phyloP scores from a whole-genome alignment of 2,113 vertebrate species.

The Neoarius graeffei region DNA sequence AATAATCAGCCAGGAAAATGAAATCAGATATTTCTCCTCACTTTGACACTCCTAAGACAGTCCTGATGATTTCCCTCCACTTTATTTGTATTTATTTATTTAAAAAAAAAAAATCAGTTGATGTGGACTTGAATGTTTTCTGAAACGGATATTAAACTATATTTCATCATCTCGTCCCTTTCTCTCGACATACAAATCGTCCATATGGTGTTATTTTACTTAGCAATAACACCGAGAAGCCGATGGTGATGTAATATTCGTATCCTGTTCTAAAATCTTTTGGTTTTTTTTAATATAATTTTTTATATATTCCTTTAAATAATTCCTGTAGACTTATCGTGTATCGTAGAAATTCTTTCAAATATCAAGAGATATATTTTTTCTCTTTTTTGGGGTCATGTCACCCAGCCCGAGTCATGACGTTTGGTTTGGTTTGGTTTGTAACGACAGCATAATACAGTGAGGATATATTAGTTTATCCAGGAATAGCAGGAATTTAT shows the following conservation, averaged over 20 bases:
- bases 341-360: background rate
- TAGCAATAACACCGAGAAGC: background rate
- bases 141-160: background rate
- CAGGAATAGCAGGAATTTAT: slow-evolving; percentile 9
- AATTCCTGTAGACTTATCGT: background rate
- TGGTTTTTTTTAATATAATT: background rate
- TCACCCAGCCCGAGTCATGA: background rate
- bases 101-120: too few species aligned
- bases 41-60: too few species aligned
- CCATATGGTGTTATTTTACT: background rate
- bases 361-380: background rate
- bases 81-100: background rate
- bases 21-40: background rate
- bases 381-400: background rate
- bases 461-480: slow-evolving; percentile 9
- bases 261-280: background rate
- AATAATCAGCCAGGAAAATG: background rate
- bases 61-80: too few species aligned
- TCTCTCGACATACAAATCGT: background rate
- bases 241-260: background rate
- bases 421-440: background rate
- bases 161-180: background rate
- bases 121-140: background rate
- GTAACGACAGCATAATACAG: background rate
- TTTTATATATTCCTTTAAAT: background rate